Base-by-base conservation (phyloP, 2,797 vertebrate species). In the Bucorvus abyssinicus region DNA sequence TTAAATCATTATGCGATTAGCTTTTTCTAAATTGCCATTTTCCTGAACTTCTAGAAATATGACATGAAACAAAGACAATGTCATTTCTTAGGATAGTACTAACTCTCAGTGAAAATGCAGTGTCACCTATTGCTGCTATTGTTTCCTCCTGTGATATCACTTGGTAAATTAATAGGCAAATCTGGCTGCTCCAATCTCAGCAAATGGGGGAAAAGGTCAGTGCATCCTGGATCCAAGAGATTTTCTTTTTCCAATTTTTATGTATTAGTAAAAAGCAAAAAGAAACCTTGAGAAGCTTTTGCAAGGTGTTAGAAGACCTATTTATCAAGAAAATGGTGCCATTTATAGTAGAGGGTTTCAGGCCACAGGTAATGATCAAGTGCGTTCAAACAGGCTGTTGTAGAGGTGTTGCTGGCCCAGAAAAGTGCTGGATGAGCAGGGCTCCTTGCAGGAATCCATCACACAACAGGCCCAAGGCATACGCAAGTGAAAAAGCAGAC, bases 1-100 rank as follows among this genome's bases (percentile, higher is more conserved):
- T 61, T 14, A 68, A 73, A 55, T 47, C 2, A 0, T 36, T 24
- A 8, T 0, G 0, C 4, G 20, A 81, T 65, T 21, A 75, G 2
- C 20, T 71, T 75, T 56, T 67, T 32, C 40, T 27, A 49, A 60
- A 50, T 6, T 57, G 32, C 20, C 40, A 17, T 88, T 76, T 84
- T 44, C 59, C 49, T 64, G 60, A 74, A 49, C 32, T 83, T 77
- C 45, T 19, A 29, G 44, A 88, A 92, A 69, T 22, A 47, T 6
- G 32, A 14, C 20, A 44, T 0, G 1, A 73, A 87, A 67, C 47
- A 74, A 73, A 16, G 53, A 60, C 10, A 73, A 29, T 16, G 42
- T 38, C 10, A 45, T 19, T 50, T 79, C 60, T 47, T 5, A 9
- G 21, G n/a, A 17, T 47, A 64, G 26, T 84, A 34, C 52, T 85